phyloP scores from a whole-genome alignment of 2,888 invertebrate species.

The Lissocephala sabroskyi region DNA sequence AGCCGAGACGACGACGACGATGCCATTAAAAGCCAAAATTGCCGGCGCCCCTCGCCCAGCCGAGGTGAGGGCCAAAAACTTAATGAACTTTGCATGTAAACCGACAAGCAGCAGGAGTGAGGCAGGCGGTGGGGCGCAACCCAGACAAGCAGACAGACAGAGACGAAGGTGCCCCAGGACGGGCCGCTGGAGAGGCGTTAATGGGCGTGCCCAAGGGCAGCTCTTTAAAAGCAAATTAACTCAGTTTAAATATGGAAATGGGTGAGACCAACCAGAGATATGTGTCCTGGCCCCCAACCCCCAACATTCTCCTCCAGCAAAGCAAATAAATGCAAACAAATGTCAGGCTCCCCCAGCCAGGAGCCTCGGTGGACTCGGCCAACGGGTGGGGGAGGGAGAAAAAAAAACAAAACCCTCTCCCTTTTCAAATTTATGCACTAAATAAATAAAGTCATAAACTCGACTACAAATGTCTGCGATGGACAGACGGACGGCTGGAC shows the following conservation, averaged over 20 bases:
- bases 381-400: neutral
- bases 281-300: no score
- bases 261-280: no score
- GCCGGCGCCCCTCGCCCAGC: slow-evolving; percentile 36
- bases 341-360: slow-evolving; percentile 20
- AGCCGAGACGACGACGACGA: slow-evolving; percentile 14
- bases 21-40: slow-evolving; percentile 17
- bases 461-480: slow-evolving; percentile 25
- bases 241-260: no score
- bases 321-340: slow-evolving; percentile 59
- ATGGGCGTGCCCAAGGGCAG: no score
- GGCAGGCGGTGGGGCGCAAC: neutral
- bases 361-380: neutral
- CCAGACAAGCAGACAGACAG: neutral
- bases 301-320: slow-evolving; percentile 16
- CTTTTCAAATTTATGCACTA: slow-evolving; percentile 62
- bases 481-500: no score
- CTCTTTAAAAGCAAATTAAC: no score
- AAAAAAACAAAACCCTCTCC: slow-evolving; percentile 31
- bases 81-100: slow-evolving; percentile 59
- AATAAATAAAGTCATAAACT: slow-evolving; percentile 60
- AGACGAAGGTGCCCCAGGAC: no score
- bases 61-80: slow-evolving; percentile 55
- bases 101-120: slow-evolving; percentile 15
- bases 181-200: slow-evolving; percentile 12